phyloP scores from a whole-genome alignment of 1,140 invertebrate genomes.

The Trypoxylus dichotomus region DNA sequence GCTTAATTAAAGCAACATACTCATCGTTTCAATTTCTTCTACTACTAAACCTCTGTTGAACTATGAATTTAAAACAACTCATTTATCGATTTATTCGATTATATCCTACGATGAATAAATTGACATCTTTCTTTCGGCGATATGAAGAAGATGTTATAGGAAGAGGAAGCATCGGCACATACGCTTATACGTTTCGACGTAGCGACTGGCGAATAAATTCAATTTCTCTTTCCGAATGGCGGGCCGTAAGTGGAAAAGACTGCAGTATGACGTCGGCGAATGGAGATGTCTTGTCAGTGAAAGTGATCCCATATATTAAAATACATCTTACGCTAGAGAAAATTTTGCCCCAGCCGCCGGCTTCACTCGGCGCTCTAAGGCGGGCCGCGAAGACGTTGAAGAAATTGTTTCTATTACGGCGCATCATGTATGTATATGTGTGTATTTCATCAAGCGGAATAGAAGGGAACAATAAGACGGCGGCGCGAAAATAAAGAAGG shows the following conservation, averaged over 20 bases:
- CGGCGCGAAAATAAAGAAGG: background rate
- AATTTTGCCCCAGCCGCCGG: background rate
- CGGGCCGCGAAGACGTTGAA: background rate
- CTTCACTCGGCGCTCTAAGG: background rate
- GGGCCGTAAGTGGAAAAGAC: slow-evolving; percentile 16
- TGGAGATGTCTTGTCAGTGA: slow-evolving; percentile 22
- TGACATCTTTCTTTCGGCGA: background rate
- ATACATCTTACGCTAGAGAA: slow-evolving; percentile 1
- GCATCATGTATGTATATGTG: background rate
- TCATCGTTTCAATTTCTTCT: too few species aligned
- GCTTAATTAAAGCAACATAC: too few species aligned
- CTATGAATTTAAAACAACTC: too few species aligned
- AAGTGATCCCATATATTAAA: slow-evolving; percentile 21
- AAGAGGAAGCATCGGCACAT: background rate
- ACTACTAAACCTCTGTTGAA: too few species aligned
- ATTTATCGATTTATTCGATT: too few species aligned
- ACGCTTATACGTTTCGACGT: slow-evolving; percentile 5
- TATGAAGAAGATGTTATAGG: background rate
- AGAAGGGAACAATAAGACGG: background rate
- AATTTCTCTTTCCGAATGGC: slow-evolving; percentile 5
- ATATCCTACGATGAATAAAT: too few species aligned
- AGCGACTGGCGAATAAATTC: background rate
- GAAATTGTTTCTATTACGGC: slow-evolving; percentile 1
- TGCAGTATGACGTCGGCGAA: background rate
- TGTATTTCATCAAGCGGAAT: background rate